Evolutionary conservation across 2,113 vertebrate genomes (phyloP).

Genomic region (Phasianus colchicus): DNA sequence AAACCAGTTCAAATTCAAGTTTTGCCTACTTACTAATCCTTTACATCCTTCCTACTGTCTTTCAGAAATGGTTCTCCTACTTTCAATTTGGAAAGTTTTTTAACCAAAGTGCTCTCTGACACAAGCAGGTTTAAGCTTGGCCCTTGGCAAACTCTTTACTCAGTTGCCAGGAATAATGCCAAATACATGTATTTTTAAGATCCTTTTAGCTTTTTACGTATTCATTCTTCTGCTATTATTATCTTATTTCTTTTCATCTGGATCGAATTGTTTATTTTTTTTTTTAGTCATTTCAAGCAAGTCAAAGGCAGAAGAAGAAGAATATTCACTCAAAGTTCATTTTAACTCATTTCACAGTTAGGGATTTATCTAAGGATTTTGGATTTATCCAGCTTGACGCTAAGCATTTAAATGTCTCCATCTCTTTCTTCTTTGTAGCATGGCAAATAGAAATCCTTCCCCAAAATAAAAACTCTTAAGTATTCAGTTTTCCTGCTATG

Average conservation of each 20-base stretch:
- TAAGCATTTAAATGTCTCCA: conserved; percentile 3
- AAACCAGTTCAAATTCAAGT: not conserved
- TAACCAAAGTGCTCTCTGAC: not conserved
- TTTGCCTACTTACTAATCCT: not conserved
- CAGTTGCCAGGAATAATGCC: not conserved
- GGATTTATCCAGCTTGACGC: conserved; percentile 27
- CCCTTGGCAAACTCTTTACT: not conserved
- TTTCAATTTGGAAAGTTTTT: not conserved
- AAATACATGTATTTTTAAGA: not conserved
- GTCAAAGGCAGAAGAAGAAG: not conserved
- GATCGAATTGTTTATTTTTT: not conserved
- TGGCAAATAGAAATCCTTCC: not conserved
- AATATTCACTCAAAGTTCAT: conserved; percentile 15
- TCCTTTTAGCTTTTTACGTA: not conserved
- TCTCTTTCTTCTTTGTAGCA: not conserved
- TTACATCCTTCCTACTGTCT: not conserved
- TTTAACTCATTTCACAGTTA: conserved; percentile 31
- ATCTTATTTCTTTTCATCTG: not conserved
- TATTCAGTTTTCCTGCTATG: not conserved
- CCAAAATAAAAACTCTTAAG: not conserved
- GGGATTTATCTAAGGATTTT: conserved; percentile 27
- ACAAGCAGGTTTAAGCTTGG: not conserved
- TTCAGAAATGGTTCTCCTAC: not conserved
- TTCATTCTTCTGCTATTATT: not conserved
- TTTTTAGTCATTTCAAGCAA: not conserved